Evolutionary conservation across 2,113 vertebrate genomes (phyloP).

Genomic region (Capreolus pygargus): DNA sequence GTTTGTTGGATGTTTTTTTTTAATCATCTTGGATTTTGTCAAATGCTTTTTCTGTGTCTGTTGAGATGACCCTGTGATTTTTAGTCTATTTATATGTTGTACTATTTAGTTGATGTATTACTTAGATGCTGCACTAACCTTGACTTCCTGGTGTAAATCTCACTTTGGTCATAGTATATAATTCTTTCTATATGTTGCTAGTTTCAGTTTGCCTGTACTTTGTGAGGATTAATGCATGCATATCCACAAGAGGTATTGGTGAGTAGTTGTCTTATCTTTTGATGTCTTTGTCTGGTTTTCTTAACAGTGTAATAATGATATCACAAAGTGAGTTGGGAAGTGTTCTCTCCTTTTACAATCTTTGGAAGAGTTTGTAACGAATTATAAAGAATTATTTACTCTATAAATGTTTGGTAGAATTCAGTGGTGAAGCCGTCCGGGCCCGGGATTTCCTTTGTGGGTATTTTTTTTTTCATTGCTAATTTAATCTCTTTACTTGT

Average conservation of each 20-base stretch:
- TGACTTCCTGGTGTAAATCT: neutral
- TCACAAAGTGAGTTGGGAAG: neutral
- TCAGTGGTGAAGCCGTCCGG: neutral
- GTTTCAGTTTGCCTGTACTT: neutral
- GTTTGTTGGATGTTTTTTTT: neutral
- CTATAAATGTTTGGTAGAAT: neutral
- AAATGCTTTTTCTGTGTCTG: neutral
- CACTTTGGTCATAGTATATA: neutral
- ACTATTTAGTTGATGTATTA: neutral
- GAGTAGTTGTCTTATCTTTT: neutral
- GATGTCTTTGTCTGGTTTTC: neutral
- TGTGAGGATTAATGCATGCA: neutral
- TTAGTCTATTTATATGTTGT: neutral
- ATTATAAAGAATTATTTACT: neutral
- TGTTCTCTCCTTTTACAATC: neutral
- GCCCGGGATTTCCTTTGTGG: neutral
- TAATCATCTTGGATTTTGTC: neutral
- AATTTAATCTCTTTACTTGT: neutral
- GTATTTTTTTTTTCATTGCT: neutral
- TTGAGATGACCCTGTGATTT: neutral
- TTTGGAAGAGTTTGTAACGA: neutral
- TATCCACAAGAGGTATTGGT: neutral
- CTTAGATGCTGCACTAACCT: neutral
- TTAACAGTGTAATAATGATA: neutral
- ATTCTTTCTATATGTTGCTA: neutral